A percentile compares a stretch with the other conserved stretches of the same genome.
Evolutionary conservation across 2,888 invertebrate genomes (phyloP).

Genomic region (Caenorhabditis sp.): DNA sequence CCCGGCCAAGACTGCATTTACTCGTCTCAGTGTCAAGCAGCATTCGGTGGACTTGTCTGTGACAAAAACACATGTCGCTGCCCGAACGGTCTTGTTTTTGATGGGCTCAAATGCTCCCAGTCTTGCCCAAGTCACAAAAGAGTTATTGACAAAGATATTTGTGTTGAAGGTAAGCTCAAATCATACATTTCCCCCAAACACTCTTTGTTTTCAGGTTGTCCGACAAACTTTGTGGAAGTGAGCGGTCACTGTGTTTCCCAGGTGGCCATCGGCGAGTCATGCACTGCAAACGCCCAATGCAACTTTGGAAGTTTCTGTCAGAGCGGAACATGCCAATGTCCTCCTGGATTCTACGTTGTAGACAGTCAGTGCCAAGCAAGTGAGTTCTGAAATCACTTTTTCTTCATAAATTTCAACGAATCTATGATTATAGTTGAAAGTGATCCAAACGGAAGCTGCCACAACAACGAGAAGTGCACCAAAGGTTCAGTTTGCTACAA

Average conservation of each 20-base stretch:
- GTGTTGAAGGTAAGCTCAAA: no score
- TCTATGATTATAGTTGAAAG: constrained; percentile 54
- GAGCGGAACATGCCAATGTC: constrained; percentile 63
- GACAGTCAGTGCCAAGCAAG: constrained; percentile 46
- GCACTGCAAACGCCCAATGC: constrained; percentile 77
- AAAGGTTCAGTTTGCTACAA: constrained; percentile 76
- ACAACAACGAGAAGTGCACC: constrained; percentile 69
- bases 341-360: constrained; percentile 56
- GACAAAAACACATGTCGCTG: constrained; percentile 71
- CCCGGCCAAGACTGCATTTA: constrained; percentile 78
- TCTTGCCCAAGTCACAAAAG: constrained; percentile 67
- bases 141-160: constrained; percentile 72
- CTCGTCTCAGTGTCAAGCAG: constrained; percentile 78
- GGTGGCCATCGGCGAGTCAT: constrained; percentile 72
- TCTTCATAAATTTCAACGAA: background rate
- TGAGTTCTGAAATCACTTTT: constrained; percentile 6
- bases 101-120: constrained; percentile 65
- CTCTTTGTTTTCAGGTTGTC: constrained; percentile 70
- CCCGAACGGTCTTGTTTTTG: constrained; percentile 68
- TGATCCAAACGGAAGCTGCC: constrained; percentile 63
- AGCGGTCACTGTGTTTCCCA: constrained; percentile 75
- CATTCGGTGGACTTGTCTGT: constrained; percentile 75
- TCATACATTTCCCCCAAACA: no score
- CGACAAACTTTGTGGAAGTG: constrained; percentile 74
- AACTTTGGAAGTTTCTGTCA: constrained; percentile 75